phyloP scores from a whole-genome alignment of 2,113 vertebrate species.

The Neogobius melanostomus region DNA sequence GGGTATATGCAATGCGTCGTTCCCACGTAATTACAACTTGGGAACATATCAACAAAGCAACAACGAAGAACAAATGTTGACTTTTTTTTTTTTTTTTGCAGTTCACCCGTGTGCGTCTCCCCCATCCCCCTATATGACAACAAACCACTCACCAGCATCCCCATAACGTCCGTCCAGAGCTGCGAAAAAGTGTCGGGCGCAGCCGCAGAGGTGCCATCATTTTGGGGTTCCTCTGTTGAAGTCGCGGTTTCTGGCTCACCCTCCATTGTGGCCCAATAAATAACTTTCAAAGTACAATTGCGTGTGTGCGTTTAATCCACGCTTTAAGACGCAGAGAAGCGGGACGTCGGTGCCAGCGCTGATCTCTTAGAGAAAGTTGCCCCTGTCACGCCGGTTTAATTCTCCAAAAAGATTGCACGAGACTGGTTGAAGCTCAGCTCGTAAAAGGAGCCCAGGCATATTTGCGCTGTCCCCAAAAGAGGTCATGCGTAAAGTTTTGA shows the following conservation, averaged over 20 bases:
- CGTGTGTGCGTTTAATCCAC: constrained; percentile 15
- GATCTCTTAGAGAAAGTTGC: constrained; percentile 37
- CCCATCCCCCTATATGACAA: constrained; percentile 11
- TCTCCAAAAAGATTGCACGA: constrained; percentile 42
- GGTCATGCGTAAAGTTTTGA: background rate
- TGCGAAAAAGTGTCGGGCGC: constrained; percentile 84
- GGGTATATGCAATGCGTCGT: constrained; percentile 28
- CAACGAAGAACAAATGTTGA: constrained; percentile 50
- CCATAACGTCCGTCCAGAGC: constrained; percentile 95
- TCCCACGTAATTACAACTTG: constrained; percentile 16
- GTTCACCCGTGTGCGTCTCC: background rate
- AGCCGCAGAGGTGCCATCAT: constrained; percentile 49
- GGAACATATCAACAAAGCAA: constrained; percentile 11
- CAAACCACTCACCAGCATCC: constrained; percentile 90
- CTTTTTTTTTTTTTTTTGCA: background rate
- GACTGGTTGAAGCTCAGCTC: constrained; percentile 29
- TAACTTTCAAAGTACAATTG: background rate
- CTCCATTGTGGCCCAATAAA: constrained; percentile 70
- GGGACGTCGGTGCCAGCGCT: constrained; percentile 31
- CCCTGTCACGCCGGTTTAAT: constrained; percentile 52
- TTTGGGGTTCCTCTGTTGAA: constrained; percentile 54
- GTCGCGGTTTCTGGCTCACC: constrained; percentile 68
- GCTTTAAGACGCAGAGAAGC: constrained; percentile 19
- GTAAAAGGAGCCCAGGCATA: constrained; percentile 46
- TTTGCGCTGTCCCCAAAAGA: constrained; percentile 17